Percentiles rank a stretch among this genome's conserved stretches.
Evolutionary conservation across 2,888 invertebrate genomes (phyloP).

Genomic region (Agrochola circellaris): DNA sequence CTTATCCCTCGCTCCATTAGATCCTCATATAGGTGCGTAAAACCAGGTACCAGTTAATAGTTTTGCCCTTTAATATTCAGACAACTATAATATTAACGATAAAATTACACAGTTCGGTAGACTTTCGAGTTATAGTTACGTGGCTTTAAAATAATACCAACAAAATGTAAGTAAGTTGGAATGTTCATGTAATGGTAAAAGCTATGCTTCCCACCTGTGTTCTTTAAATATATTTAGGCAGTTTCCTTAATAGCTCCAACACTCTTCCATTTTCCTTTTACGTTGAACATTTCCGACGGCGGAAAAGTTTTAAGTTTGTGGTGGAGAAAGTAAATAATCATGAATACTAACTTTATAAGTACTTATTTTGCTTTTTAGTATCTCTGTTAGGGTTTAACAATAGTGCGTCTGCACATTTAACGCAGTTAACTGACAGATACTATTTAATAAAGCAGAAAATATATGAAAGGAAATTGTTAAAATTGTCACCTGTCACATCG

Average conservation of each 20-base stretch:
- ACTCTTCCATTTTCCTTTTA: constrained; percentile 41
- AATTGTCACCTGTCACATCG: too few relatives aligned
- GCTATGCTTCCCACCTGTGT: constrained; percentile 54
- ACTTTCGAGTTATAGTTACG: constrained; percentile 21
- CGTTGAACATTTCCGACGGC: constrained; percentile 19
- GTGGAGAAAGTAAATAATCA: constrained; percentile 20
- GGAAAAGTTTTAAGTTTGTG: constrained; percentile 32
- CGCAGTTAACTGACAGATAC: too few relatives aligned
- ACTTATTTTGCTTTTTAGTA: constrained; percentile 11
- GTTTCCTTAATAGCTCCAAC: constrained; percentile 43
- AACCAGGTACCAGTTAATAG: constrained; percentile 55
- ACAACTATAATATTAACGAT: constrained; percentile 37
- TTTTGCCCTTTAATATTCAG: constrained; percentile 59
- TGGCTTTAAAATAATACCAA: constrained; percentile 15
- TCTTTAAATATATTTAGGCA: constrained; percentile 43
- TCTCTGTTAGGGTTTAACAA: not conserved
- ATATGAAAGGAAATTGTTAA: too few relatives aligned
- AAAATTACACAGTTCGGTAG: constrained; percentile 34
- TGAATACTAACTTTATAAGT: constrained; percentile 13
- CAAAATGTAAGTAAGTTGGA: constrained; percentile 21
- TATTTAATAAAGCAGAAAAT: too few relatives aligned
- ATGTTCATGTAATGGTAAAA: constrained; percentile 47
- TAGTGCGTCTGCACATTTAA: not conserved
- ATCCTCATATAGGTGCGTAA: constrained; percentile 47
- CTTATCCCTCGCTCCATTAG: constrained; percentile 72